Conservation (phyloP, 1,140 invertebrate genomes). For the Nephila pilipes region DNA sequence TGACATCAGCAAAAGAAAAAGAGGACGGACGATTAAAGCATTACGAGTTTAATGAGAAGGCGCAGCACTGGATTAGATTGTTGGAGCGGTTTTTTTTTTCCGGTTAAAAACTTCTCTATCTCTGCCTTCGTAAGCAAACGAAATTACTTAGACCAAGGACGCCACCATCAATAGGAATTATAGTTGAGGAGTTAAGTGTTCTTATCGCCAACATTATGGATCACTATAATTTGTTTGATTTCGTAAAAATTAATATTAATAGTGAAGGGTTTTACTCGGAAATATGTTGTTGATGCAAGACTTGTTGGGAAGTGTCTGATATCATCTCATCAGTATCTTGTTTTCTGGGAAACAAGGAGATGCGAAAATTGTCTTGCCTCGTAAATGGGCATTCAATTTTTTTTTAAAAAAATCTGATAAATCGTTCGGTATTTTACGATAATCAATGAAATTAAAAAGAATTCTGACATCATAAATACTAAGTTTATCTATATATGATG, state of each 20-base stretch:
- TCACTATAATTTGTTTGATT: constrained; percentile 19
- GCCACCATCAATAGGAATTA: neutral
- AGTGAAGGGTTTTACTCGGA: neutral
- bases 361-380: no score
- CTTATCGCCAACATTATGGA: neutral
- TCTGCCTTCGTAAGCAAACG: no score
- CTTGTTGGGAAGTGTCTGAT: no score
- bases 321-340: no score
- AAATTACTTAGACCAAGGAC: constrained; percentile 1
- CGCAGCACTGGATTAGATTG: neutral
- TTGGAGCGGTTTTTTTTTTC: neutral
- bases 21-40: constrained; percentile 33
- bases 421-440: no score
- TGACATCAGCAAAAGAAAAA: neutral
- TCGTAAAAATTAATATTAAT: constrained; percentile 25
- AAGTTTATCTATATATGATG: no score
- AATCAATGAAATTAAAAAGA: no score
- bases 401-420: no score
- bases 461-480: no score
- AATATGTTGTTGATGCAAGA: no score
- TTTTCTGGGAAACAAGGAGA: no score
- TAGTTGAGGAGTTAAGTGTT: neutral
- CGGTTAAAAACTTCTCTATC: neutral
- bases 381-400: no score
- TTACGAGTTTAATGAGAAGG: constrained; percentile 39